These are phyloP conservation scores for Chaetogeoica ovagalla DNA, from an alignment of 2,888 invertebrate genomes.

Conservation along the genomic window DNA sequence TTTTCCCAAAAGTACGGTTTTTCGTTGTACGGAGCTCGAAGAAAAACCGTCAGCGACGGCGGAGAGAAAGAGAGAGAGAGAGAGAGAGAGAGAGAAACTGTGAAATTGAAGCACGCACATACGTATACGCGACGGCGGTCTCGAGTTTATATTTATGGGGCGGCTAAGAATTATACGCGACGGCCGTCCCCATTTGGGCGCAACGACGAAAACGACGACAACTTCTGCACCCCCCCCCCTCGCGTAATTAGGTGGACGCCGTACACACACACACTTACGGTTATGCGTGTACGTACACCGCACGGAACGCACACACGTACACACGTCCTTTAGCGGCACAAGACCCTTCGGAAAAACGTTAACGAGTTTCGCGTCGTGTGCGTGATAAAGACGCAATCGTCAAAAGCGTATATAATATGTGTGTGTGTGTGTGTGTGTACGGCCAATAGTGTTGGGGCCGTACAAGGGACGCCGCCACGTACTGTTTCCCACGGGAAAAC, in stretches of 20 bases:
- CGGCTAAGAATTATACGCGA: slow-evolving; percentile 52
- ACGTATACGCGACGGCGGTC: slow-evolving; percentile 1
- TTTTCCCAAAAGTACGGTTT: slow-evolving; percentile 40
- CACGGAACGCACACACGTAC: background rate
- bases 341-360: slow-evolving; percentile 51
- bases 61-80: background rate
- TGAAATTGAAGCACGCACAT: slow-evolving; percentile 39
- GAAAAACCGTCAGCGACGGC: too few species aligned
- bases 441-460: slow-evolving; percentile 11
- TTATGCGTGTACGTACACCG: background rate
- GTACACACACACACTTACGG: too few species aligned
- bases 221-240: slow-evolving; percentile 32
- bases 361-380: slow-evolving; percentile 51
- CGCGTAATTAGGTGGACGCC: slow-evolving; percentile 43
- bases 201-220: slow-evolving; percentile 48
- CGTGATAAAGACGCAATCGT: slow-evolving; percentile 52
- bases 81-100: background rate
- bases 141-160: slow-evolving; percentile 47
- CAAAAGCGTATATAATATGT: slow-evolving; percentile 1
- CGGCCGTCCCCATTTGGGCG: slow-evolving; percentile 32
- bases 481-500: slow-evolving; percentile 51
- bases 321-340: background rate
- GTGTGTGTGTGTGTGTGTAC: background rate
- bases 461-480: slow-evolving; percentile 36
- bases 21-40: too few species aligned